phyloP scores from a whole-genome alignment of 2,888 invertebrate species.

The Leptopilina syphax region DNA sequence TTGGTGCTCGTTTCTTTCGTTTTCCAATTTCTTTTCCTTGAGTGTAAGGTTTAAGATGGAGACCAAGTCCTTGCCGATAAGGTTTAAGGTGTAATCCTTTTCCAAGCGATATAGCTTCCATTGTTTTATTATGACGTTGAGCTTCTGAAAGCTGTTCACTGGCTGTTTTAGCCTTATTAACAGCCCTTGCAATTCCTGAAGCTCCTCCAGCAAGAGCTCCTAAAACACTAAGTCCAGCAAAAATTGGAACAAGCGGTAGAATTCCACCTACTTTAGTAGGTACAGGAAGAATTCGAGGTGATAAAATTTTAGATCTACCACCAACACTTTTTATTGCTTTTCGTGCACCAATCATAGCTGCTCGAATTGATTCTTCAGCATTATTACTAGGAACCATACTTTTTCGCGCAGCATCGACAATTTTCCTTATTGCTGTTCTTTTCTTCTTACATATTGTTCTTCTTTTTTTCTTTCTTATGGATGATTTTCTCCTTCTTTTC shows the following conservation, averaged over 20 bases:
- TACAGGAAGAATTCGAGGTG: slow-evolving; percentile 44
- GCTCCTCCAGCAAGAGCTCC: slow-evolving; percentile 43
- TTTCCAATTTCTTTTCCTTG: background rate
- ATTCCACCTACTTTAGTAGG: slow-evolving; percentile 40
- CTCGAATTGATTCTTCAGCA: slow-evolving; percentile 34
- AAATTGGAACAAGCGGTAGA: slow-evolving; percentile 42
- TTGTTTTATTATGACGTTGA: too few species aligned
- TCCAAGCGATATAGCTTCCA: too few species aligned
- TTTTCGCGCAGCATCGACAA: too few species aligned
- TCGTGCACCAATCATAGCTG: slow-evolving; percentile 48
- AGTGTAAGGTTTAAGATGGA: too few species aligned
- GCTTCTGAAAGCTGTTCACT: background rate
- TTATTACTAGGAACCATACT: background rate
- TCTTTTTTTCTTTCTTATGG: too few species aligned
- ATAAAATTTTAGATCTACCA: slow-evolving; percentile 8
- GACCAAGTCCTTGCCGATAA: too few species aligned
- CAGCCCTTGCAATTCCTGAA: slow-evolving; percentile 36
- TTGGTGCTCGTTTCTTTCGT: too few species aligned
- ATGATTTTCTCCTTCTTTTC: background rate
- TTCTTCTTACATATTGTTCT: too few species aligned
- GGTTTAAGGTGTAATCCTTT: too few species aligned
- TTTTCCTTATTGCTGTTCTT: too few species aligned
- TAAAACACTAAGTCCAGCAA: slow-evolving; percentile 44
- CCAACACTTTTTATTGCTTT: slow-evolving; percentile 40
- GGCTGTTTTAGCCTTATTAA: slow-evolving; percentile 53